Base-by-base conservation (phyloP, 2,113 vertebrate species). In the Pteruthius melanotis region DNA sequence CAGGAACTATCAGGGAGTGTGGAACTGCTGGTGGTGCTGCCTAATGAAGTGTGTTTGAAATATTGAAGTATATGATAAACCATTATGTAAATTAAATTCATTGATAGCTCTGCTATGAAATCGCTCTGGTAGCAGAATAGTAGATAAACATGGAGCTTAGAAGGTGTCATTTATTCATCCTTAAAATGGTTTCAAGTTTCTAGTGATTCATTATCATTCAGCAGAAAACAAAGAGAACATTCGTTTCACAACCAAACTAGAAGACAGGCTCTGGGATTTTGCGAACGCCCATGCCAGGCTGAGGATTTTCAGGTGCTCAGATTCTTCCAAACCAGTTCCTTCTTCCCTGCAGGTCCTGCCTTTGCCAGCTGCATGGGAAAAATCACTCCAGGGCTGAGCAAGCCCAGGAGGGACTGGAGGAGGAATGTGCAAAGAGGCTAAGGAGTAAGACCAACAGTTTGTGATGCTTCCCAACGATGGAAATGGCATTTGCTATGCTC, bases 61-160 rank as follows among this genome's bases (percentile, higher is more conserved):
- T 92, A 95, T 85, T 89, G 82, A 94, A 95, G 94, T 82, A 60
- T 89, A 84, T 95, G 95, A 97, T 92, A 91, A 94, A 91, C 82
- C 77, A 69, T 89, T 89, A 95, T 92, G 88, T 89, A 95, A 96
- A 97, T 95, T 72, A 90, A 95, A 96, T 83, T 86, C 93, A 79
- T 93, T 93, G 95, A 94, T 96, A 96, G 96, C 96, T 96, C 94
- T 93, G 84, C 89, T 63, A 91, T 60, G 90, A 92, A 95, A 92
- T 95, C 83, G 5, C 89, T 77, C 66, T 96, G 69, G 87, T 92
- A 97, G 95, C 90, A 94, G 95, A 97, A 83, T 83, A 88, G 90
- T 95, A 96, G 96, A 97, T 97, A 97, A 97, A 97, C 96, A 95
- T 15, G 85, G 85, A 95, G 96, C 94, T 96, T 92, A 93, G 89